These are phyloP conservation scores for Mandrillus leucophaeus DNA, from an alignment of 2,113 vertebrate genomes.

Conservation along the genomic window DNA sequence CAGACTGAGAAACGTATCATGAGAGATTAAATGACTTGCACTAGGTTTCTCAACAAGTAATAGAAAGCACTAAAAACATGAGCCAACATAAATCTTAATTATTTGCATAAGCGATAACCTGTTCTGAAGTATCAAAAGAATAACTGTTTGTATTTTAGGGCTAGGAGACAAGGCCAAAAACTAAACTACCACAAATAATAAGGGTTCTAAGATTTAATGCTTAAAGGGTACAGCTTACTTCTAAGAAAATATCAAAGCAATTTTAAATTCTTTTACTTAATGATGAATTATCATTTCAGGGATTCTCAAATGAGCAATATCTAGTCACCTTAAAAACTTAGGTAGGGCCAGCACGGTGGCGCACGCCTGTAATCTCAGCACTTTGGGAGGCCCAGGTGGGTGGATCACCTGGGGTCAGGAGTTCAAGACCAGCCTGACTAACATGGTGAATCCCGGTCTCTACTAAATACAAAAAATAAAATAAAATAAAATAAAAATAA, in stretches of 20 bases:
- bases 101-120: not conserved
- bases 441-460: too few relatives aligned
- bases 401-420: too few relatives aligned
- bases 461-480: too few relatives aligned
- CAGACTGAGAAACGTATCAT: not conserved
- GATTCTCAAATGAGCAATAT: not conserved
- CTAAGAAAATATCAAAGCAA: slow-evolving; percentile 3
- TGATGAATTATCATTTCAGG: slow-evolving; percentile 8
- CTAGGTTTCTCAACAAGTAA: slow-evolving; percentile 9
- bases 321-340: not conserved
- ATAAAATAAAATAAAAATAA: too few relatives aligned
- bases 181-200: not conserved
- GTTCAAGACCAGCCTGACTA: too few relatives aligned
- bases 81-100: not conserved
- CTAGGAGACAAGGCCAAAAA: not conserved
- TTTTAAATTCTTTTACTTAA: slow-evolving; percentile 27
- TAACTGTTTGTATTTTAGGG: not conserved
- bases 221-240: slow-evolving; percentile 6
- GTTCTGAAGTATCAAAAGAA: slow-evolving; percentile 7
- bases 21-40: not conserved
- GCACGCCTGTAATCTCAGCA: too few relatives aligned
- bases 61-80: not conserved
- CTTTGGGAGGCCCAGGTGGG: too few relatives aligned
- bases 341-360: too few relatives aligned
- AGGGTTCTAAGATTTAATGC: not conserved